Conservation (phyloP, 1,140 invertebrate species). For the Magallana angulata region DNA sequence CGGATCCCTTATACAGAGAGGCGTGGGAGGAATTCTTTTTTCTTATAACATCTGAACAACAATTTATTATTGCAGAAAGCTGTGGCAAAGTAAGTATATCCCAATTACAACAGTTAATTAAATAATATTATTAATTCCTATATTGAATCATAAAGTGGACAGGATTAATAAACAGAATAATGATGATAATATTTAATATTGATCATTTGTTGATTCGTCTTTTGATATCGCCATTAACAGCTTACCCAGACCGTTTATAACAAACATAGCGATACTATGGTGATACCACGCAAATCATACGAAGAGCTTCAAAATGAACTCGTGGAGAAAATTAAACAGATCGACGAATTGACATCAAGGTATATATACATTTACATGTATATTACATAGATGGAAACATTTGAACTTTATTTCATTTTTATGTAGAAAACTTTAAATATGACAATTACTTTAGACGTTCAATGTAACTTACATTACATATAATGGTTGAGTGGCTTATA, state of each 20-base stretch:
- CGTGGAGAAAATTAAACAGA: constrained; percentile 1
- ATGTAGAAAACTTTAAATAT: too few species aligned
- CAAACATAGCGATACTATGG: not conserved
- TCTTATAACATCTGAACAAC: constrained; percentile 4
- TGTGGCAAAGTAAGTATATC: not conserved
- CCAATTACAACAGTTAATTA: not conserved
- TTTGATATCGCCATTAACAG: not conserved
- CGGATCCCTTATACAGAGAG: not conserved
- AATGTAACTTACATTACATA: too few species aligned
- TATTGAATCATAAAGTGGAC: too few species aligned
- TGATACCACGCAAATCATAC: not conserved
- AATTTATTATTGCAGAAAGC: not conserved
- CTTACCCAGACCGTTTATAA: not conserved
- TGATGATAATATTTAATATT: too few species aligned
- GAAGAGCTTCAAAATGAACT: constrained; percentile 25
- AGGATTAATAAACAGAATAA: too few species aligned
- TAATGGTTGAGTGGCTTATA: too few species aligned
- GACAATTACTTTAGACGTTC: too few species aligned
- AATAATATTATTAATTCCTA: too few species aligned
- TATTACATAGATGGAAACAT: too few species aligned
- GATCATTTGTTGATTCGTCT: too few species aligned
- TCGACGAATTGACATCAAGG: constrained; percentile 28
- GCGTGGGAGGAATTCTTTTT: not conserved
- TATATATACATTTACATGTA: not conserved
- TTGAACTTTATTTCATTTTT: too few species aligned